These are phyloP conservation scores for Sitta europaea DNA, from an alignment of 2,113 vertebrate genomes.

Conservation along the genomic window DNA sequence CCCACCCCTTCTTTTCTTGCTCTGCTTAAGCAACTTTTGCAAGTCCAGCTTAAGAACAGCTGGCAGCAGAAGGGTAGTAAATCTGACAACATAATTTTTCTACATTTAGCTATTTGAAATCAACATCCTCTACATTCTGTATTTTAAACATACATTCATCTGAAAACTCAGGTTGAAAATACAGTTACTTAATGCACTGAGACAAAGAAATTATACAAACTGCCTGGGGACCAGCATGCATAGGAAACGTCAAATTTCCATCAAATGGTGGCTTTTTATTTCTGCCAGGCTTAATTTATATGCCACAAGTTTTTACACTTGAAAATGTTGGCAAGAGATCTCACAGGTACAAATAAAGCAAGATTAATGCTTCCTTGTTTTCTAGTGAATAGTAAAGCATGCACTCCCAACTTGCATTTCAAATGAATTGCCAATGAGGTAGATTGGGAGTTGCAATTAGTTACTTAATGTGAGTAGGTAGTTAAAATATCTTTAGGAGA, in stretches of 20 bases:
- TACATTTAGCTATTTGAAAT: background rate
- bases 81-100: background rate
- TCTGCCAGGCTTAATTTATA: conserved; percentile 35
- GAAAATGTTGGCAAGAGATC: conserved; percentile 49
- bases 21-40: background rate
- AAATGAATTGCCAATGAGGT: conserved; percentile 47
- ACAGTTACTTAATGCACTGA: background rate
- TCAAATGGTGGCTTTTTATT: background rate
- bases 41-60: background rate
- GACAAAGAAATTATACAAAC: background rate
- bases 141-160: background rate
- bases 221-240: background rate
- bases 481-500: conserved; percentile 41
- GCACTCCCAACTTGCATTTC: conserved; percentile 7
- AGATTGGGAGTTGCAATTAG: conserved; percentile 43
- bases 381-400: conserved; percentile 4
- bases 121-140: background rate
- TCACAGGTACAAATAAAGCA: conserved; percentile 57
- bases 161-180: background rate
- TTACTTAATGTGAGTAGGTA: conserved; percentile 36
- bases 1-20: fast-evolving
- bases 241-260: background rate
- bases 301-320: conserved; percentile 26
- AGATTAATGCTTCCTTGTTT: conserved; percentile 59
- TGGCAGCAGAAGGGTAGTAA: background rate